Conservation (phyloP, 2,113 vertebrate species). For the Chinchilla lanigera region DNA sequence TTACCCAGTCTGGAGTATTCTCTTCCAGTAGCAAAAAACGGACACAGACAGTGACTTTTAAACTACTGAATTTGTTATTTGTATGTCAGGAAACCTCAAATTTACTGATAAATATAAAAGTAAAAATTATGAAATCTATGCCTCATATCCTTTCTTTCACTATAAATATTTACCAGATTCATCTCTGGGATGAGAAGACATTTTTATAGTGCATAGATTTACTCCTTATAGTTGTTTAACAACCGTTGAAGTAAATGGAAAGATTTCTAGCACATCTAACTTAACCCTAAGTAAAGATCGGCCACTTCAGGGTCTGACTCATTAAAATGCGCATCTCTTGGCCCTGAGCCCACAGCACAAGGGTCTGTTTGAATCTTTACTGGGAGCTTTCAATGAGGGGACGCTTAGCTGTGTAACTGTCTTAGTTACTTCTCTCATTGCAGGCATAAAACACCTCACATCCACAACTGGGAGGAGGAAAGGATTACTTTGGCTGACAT, state of each 20-base stretch:
- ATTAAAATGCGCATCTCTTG: not conserved
- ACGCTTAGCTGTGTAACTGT: not conserved
- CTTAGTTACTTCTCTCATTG: not conserved
- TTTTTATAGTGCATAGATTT: not conserved
- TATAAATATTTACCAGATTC: not conserved
- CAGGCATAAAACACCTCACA: not conserved
- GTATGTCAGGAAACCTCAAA: not conserved
- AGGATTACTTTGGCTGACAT: not conserved
- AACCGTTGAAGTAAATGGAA: not conserved
- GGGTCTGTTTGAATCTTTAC: not conserved
- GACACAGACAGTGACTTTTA: not conserved
- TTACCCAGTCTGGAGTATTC: not conserved
- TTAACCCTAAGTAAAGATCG: not conserved
- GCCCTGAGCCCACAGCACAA: not conserved
- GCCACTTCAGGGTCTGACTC: not conserved
- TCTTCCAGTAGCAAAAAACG: not conserved
- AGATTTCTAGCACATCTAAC: not conserved
- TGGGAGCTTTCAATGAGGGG: not conserved
- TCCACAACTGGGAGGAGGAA: not conserved
- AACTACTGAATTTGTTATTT: not conserved
- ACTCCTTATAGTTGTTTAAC: not conserved
- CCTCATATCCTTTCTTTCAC: not conserved
- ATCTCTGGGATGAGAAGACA: not conserved
- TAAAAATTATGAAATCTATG: not conserved
- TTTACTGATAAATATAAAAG: not conserved